Evolutionary conservation across 2,888 invertebrate genomes (phyloP).

Genomic region (Oxyscelio sp.): DNA sequence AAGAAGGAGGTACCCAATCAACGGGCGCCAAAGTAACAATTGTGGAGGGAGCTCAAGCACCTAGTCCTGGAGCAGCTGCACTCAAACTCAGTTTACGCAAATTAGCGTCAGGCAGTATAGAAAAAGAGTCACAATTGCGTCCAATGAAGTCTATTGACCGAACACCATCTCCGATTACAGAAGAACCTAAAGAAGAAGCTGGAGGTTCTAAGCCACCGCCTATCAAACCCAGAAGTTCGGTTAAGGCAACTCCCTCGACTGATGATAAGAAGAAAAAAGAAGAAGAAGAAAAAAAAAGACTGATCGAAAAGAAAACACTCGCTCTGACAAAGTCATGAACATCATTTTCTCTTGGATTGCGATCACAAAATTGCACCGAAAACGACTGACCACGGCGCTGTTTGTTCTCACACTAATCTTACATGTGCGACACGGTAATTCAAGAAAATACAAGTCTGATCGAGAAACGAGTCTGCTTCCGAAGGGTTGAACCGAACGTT

Average conservation of each 20-base stretch:
- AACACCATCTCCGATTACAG: constrained; percentile 90
- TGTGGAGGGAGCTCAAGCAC: too few relatives aligned
- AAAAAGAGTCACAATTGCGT: too few relatives aligned
- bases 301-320: not conserved
- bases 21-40: too few relatives aligned
- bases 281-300: constrained; percentile 30
- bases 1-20: constrained; percentile 56
- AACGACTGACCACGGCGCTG: constrained; percentile 66
- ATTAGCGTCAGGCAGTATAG: constrained; percentile 79
- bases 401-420: constrained; percentile 75
- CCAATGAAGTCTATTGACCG: constrained; percentile 73
- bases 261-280: constrained; percentile 69
- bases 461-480: constrained; percentile 70
- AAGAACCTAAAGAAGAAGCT: constrained; percentile 90
- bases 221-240: constrained; percentile 18
- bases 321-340: constrained; percentile 35
- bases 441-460: constrained; percentile 73
- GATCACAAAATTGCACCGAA: constrained; percentile 27
- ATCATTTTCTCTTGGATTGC: constrained; percentile 22
- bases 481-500: constrained; percentile 71
- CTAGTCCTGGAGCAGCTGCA: constrained; percentile 18
- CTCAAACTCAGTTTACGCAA: constrained; percentile 56
- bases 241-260: constrained; percentile 48
- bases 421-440: constrained; percentile 64
- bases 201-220: constrained; percentile 73